A percentile compares a stretch with the other conserved stretches of the same genome.
These are phyloP conservation scores for Hirudo medicinalis DNA, from an alignment of 1,140 invertebrate species.

Conservation along the genomic window DNA sequence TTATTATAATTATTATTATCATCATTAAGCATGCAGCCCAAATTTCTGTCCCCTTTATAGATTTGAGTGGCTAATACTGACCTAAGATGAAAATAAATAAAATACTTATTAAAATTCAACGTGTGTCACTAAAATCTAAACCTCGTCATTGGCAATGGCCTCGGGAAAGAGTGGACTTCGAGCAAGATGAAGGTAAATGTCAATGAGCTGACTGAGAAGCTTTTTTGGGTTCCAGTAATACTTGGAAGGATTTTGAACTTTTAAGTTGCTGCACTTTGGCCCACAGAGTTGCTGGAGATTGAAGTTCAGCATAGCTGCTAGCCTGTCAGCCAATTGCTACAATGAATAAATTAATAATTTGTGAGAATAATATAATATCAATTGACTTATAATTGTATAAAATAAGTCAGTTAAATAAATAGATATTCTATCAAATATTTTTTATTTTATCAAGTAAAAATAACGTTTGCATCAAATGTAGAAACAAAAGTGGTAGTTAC, in stretches of 20 bases:
- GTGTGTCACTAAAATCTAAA: conserved; percentile 21
- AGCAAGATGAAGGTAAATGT: conserved; percentile 92
- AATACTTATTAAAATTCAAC: not conserved
- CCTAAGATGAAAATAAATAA: not conserved
- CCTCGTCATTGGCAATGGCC: conserved; percentile 40
- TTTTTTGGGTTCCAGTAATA: conserved; percentile 90
- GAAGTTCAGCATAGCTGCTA: conserved; percentile 95
- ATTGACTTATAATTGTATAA: too few species aligned
- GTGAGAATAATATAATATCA: not conserved
- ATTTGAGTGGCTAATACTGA: too few species aligned
- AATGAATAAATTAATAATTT: conserved; percentile 20
- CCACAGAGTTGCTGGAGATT: conserved; percentile 92
- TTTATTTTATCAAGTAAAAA: too few species aligned
- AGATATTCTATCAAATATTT: too few species aligned
- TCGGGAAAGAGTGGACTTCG: conserved; percentile 33
- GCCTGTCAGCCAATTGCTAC: conserved; percentile 66
- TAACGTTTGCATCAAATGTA: too few species aligned
- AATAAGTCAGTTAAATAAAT: too few species aligned
- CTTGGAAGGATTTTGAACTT: conserved; percentile 84
- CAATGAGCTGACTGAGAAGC: conserved; percentile 75
- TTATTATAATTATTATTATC: not conserved
- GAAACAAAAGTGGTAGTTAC: conserved; percentile 33
- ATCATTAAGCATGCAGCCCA: not conserved
- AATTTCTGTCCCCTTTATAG: not conserved
- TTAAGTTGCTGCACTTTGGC: conserved; percentile 89